A percentile compares a stretch with the other conserved stretches of the same genome.
These are phyloP conservation scores for Drosophila pegasa DNA, from an alignment of 2,888 invertebrate genomes.

Conservation along the genomic window DNA sequence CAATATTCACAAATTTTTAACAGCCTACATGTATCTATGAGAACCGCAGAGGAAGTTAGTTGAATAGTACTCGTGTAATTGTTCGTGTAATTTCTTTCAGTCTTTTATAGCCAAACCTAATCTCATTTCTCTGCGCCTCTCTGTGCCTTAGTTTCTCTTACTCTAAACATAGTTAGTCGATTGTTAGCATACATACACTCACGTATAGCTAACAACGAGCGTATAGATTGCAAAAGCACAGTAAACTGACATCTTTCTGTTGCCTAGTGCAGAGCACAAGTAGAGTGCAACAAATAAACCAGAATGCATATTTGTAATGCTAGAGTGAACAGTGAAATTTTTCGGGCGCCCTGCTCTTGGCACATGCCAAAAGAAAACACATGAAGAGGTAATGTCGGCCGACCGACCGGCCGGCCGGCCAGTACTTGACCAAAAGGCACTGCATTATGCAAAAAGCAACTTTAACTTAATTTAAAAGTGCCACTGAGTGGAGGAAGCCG, in stretches of 20 bases:
- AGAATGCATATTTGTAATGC: constrained; percentile 49
- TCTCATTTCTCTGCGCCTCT: background rate
- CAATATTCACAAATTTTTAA: no score
- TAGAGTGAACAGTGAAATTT: constrained; percentile 55
- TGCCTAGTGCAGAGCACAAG: constrained; percentile 39
- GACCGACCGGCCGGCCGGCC: no score
- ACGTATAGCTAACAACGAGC: background rate
- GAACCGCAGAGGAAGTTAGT: no score
- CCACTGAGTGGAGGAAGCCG: constrained; percentile 38
- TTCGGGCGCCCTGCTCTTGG: constrained; percentile 47
- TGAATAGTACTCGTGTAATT: no score
- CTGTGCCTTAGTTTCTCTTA: background rate
- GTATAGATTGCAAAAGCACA: background rate
- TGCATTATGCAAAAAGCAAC: constrained; percentile 60
- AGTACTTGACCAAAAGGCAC: constrained; percentile 63
- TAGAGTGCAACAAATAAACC: constrained; percentile 48
- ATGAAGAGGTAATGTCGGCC: constrained; percentile 37
- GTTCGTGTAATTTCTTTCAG: no score
- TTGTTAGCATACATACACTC: constrained; percentile 35
- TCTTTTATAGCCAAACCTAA: no score
- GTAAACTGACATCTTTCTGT: constrained; percentile 21
- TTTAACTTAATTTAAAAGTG: constrained; percentile 73
- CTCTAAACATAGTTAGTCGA: constrained; percentile 8
- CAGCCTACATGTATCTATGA: no score
- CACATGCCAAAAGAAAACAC: constrained; percentile 42